Conservation (phyloP, 2,888 invertebrate species). For the Pollenia labialis region DNA sequence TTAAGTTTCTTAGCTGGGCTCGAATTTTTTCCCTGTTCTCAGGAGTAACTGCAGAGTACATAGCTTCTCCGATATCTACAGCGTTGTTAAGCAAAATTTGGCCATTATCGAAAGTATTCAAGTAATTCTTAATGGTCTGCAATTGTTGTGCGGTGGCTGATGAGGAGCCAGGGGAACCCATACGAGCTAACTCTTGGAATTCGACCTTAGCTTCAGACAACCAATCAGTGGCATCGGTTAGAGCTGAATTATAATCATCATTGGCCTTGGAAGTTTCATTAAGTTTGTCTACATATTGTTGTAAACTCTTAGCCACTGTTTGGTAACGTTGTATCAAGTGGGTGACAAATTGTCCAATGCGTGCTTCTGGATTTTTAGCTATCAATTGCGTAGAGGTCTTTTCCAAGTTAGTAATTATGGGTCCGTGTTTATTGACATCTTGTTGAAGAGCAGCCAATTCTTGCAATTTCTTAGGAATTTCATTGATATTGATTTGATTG, state of each 20-base stretch:
- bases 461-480: slow-evolving; percentile 88
- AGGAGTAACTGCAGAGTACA: slow-evolving; percentile 93
- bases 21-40: slow-evolving; percentile 94
- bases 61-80: slow-evolving; percentile 93
- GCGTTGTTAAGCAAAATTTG: slow-evolving; percentile 91
- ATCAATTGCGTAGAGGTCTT: slow-evolving; percentile 89
- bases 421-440: slow-evolving; percentile 87
- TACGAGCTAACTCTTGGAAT: slow-evolving; percentile 89
- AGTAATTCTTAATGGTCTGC: slow-evolving; percentile 88
- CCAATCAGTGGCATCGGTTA: slow-evolving; percentile 91
- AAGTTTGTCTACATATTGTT: slow-evolving; percentile 89
- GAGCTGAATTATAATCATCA: slow-evolving; percentile 88
- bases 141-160: slow-evolving; percentile 90
- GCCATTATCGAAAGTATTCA: slow-evolving; percentile 89
- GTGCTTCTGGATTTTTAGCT: slow-evolving; percentile 91
- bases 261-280: slow-evolving; percentile 88
- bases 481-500: slow-evolving; percentile 88
- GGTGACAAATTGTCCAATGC: slow-evolving; percentile 91
- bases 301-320: slow-evolving; percentile 89
- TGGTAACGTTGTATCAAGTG: slow-evolving; percentile 92
- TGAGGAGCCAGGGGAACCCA: slow-evolving; percentile 89
- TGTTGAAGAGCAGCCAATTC: slow-evolving; percentile 88
- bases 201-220: slow-evolving; percentile 90
- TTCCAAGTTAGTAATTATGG: slow-evolving; percentile 88
- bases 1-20: slow-evolving; percentile 90